Evolutionary conservation across 2,113 vertebrate species (phyloP).

Genomic region (Tretioscincus oriximinensis): DNA sequence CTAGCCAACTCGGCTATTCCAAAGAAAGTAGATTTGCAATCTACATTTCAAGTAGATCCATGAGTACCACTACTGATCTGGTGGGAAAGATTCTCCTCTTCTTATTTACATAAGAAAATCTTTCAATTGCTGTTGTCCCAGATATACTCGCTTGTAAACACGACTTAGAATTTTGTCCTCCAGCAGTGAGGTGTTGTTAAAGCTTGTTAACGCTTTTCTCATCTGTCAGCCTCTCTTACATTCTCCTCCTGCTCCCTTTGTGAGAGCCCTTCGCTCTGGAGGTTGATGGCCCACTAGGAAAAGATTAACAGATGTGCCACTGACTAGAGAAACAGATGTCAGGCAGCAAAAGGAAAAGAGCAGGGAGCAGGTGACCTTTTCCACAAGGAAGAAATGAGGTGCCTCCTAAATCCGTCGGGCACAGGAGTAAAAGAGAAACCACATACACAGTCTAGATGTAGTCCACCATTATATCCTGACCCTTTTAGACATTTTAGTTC

Average conservation of each 20-base stretch:
- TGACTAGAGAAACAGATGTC: constrained; percentile 63
- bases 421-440: neutral
- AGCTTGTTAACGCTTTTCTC: constrained; percentile 16
- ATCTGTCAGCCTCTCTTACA: constrained; percentile 9
- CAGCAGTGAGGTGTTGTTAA: neutral
- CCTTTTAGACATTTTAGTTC: constrained; percentile 20
- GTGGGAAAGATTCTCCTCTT: too few relatives aligned
- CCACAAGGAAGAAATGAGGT: constrained; percentile 32
- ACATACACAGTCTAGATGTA: neutral
- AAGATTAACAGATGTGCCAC: constrained; percentile 67
- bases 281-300: constrained; percentile 69
- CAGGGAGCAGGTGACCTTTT: constrained; percentile 65
- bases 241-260: constrained; percentile 35
- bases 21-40: too few relatives aligned
- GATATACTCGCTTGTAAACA: neutral
- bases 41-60: too few relatives aligned
- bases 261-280: constrained; percentile 45
- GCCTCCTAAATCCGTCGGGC: constrained; percentile 47
- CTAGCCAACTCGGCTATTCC: too few relatives aligned
- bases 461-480: constrained; percentile 7
- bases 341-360: constrained; percentile 39
- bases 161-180: neutral
- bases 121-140: too few relatives aligned
- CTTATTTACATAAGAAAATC: too few relatives aligned
- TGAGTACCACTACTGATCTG: too few relatives aligned